A percentile compares a stretch with the other conserved stretches of the same genome.
Evolutionary conservation across 2,113 vertebrate genomes (phyloP).

Genomic region (Thunnus thynnus): DNA sequence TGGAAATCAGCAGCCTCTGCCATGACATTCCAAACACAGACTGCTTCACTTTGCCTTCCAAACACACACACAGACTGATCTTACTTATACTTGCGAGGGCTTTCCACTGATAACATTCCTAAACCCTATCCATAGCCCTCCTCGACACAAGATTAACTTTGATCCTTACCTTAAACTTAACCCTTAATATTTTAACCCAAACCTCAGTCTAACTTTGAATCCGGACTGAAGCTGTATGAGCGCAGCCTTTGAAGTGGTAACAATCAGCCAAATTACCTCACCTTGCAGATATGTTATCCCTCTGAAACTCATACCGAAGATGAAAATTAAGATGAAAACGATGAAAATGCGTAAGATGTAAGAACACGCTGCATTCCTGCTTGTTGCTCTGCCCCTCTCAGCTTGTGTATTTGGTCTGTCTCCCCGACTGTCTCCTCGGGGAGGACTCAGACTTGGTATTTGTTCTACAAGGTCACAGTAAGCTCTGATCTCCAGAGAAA

Average conservation of each 20-base stretch:
- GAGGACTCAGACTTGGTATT: slow-evolving; percentile 27
- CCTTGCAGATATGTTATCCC: not conserved
- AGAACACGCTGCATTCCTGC: not conserved
- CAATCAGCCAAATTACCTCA: not conserved
- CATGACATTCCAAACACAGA: slow-evolving; percentile 55
- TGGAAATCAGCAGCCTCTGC: slow-evolving; percentile 55
- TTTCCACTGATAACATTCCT: slow-evolving; percentile 17
- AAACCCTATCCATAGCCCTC: not conserved
- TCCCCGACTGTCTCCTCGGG: not conserved
- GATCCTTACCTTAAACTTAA: slow-evolving; percentile 10
- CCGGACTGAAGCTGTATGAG: not conserved
- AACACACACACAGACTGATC: slow-evolving; percentile 25
- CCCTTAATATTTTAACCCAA: not conserved
- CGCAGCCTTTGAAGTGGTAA: not conserved
- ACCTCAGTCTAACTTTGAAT: slow-evolving; percentile 4
- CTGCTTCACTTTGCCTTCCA: slow-evolving; percentile 38
- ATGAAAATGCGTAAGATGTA: too few species aligned
- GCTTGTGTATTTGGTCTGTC: slow-evolving; percentile 15
- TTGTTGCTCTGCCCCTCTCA: not conserved
- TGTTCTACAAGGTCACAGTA: slow-evolving; percentile 18
- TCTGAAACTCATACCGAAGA: not conserved
- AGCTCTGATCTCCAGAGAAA: slow-evolving; percentile 31
- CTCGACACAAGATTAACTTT: not conserved
- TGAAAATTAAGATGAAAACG: too few species aligned
- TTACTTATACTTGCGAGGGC: slow-evolving; percentile 9